phyloP scores from a whole-genome alignment of 2,888 invertebrate species.

The Xestia ashworthii region DNA sequence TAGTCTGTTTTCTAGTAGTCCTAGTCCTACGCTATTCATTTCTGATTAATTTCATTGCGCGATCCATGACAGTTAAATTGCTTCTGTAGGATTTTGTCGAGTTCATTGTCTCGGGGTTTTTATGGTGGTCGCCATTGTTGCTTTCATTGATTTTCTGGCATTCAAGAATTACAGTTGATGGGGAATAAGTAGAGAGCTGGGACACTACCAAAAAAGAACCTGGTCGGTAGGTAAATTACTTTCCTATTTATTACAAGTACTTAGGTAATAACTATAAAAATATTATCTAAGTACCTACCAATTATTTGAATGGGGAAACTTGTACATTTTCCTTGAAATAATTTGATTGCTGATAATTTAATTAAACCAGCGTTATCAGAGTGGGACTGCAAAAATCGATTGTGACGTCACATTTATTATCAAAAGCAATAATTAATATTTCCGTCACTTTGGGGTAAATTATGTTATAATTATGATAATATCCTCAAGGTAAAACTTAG shows the following conservation, averaged over 20 bases:
- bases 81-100: not conserved
- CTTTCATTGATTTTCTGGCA: not conserved
- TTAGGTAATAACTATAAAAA: not conserved
- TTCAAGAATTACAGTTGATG: not conserved
- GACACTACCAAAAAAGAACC: not conserved
- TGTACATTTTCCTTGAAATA: not conserved
- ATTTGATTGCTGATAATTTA: not conserved
- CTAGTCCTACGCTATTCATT: not conserved
- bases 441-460: not conserved
- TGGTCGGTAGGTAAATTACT: not conserved
- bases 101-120: not conserved
- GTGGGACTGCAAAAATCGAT: not conserved
- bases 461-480: not conserved
- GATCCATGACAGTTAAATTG: not conserved
- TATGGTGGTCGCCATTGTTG: not conserved
- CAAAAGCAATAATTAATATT: not conserved
- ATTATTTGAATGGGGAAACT: constrained; percentile 2
- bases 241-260: not conserved
- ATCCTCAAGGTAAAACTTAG: not conserved
- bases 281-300: not conserved
- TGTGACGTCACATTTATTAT: constrained; percentile 4
- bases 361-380: constrained; percentile 9
- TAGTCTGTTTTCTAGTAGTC: not conserved
- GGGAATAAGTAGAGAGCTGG: not conserved
- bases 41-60: not conserved